These are phyloP conservation scores for Scotopteryx bipunctaria DNA, from an alignment of 2,888 invertebrate genomes.

Conservation along the genomic window DNA sequence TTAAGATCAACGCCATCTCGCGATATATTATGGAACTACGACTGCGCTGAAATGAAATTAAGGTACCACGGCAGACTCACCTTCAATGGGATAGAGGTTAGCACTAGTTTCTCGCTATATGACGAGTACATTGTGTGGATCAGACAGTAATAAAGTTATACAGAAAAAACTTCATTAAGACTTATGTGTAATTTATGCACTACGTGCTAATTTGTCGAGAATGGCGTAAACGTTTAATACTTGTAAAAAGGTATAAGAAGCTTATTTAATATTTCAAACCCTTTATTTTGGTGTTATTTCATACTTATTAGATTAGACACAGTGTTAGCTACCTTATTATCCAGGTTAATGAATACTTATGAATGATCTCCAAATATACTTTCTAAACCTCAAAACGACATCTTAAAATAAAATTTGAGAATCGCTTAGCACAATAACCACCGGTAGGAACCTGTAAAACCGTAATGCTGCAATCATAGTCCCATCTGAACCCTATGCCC, in stretches of 20 bases:
- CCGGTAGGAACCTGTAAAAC: slow-evolving; percentile 8
- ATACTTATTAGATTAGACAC: too few relatives aligned
- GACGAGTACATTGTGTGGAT: neutral
- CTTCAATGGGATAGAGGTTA: slow-evolving; percentile 2
- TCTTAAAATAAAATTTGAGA: slow-evolving; percentile 3
- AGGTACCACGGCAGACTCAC: slow-evolving; percentile 11
- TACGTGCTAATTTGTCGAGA: too few relatives aligned
- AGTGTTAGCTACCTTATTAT: too few relatives aligned
- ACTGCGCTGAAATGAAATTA: slow-evolving; percentile 20
- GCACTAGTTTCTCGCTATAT: neutral
- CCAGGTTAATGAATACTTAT: too few relatives aligned
- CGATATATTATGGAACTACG: slow-evolving; percentile 24
- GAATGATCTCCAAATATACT: too few relatives aligned
- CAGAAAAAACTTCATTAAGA: too few relatives aligned
- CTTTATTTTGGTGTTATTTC: too few relatives aligned
- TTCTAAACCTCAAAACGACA: slow-evolving; percentile 2
- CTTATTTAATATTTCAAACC: too few relatives aligned
- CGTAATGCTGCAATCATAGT: slow-evolving; percentile 22
- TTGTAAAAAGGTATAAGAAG: too few relatives aligned
- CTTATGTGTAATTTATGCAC: too few relatives aligned
- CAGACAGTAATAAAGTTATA: neutral
- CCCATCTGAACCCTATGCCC: slow-evolving; percentile 13
- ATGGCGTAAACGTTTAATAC: too few relatives aligned
- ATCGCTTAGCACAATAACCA: slow-evolving; percentile 9
- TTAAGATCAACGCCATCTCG: slow-evolving; percentile 35